phyloP scores from a whole-genome alignment of 1,140 invertebrate genomes.

The Aphaenogaster ashmeadi region DNA sequence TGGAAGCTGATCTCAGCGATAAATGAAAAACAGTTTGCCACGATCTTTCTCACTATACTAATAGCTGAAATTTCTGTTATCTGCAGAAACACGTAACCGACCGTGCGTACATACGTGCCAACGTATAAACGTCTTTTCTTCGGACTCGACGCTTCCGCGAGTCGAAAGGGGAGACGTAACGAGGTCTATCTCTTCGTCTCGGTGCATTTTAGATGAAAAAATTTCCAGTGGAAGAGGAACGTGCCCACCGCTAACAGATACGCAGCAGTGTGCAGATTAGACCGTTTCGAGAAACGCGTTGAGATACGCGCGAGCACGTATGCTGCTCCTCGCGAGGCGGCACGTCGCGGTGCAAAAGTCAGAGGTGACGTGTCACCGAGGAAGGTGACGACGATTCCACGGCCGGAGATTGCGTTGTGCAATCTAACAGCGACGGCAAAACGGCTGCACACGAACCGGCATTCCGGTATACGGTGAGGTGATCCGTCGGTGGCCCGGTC shows the following conservation, averaged over 20 bases:
- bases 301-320: conserved; percentile 56
- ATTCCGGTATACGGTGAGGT: conserved; percentile 31
- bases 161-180: conserved; percentile 62
- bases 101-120: neutral
- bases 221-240: conserved; percentile 54
- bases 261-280: conserved; percentile 71
- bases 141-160: neutral
- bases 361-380: conserved; percentile 83
- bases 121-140: neutral
- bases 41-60: neutral
- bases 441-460: conserved; percentile 53
- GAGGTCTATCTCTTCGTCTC: conserved; percentile 8
- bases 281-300: conserved; percentile 65
- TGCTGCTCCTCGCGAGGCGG: conserved; percentile 52
- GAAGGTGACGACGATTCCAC: conserved; percentile 81
- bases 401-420: conserved; percentile 70
- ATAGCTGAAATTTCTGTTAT: conserved; percentile 26
- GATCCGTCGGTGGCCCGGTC: conserved; percentile 39
- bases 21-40: conserved; percentile 1
- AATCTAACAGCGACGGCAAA: conserved; percentile 67
- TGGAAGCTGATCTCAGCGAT: neutral
- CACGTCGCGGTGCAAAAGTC: conserved; percentile 74
- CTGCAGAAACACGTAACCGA: neutral
- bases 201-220: conserved; percentile 18
- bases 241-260: conserved; percentile 25